These are phyloP conservation scores for Oryzias dopingdopingensis DNA, from an alignment of 2,797 vertebrate genomes.

Conservation along the genomic window DNA sequence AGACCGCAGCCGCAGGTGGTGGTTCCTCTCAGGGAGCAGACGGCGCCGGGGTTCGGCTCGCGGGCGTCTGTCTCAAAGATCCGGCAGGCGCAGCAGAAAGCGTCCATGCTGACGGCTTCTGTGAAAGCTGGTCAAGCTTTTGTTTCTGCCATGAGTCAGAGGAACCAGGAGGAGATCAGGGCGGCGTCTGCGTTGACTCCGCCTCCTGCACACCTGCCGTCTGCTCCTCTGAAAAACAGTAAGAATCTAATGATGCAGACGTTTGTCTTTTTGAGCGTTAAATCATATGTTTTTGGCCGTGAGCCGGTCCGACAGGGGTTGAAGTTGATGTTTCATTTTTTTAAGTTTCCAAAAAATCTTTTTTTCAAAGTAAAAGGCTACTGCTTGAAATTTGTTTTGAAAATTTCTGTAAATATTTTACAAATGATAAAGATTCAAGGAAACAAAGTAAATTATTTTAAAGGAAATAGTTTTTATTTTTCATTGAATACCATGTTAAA, in stretches of 20 bases:
- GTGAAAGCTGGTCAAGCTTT: constrained; percentile 69
- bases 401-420: too few species aligned
- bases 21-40: constrained; percentile 59
- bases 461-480: too few species aligned
- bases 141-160: constrained; percentile 48
- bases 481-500: too few species aligned
- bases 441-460: too few species aligned
- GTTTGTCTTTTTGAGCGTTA: background rate
- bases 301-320: too few species aligned
- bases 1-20: constrained; percentile 68
- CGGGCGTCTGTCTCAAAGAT: constrained; percentile 37
- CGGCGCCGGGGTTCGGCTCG: constrained; percentile 23
- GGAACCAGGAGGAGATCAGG: constrained; percentile 32
- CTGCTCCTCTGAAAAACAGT: constrained; percentile 58
- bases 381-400: too few species aligned
- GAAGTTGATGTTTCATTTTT: too few species aligned
- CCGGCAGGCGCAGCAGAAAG: constrained; percentile 55
- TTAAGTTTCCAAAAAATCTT: too few species aligned
- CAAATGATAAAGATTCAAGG: too few species aligned
- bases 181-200: constrained; percentile 3
- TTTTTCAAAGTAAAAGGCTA: too few species aligned
- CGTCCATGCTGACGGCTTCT: constrained; percentile 52
- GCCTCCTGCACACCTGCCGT: constrained; percentile 22
- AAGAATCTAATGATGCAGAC: constrained; percentile 25
- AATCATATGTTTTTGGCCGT: too few species aligned